These are phyloP conservation scores for Cosmopolites sordidus DNA, from an alignment of 2,888 invertebrate genomes.

Conservation along the genomic window DNA sequence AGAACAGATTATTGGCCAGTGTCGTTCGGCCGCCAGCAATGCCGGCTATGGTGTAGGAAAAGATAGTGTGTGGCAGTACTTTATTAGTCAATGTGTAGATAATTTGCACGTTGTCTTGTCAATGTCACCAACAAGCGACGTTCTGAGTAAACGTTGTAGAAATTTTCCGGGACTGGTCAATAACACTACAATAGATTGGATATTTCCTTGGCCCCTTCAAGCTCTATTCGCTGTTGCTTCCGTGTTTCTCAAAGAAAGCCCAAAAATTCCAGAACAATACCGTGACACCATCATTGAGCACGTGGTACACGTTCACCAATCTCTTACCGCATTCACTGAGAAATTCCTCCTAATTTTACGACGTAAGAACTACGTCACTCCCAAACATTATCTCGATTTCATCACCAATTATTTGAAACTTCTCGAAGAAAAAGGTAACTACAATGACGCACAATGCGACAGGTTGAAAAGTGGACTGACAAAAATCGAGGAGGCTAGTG, in stretches of 20 bases:
- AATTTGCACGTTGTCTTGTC: slow-evolving; percentile 87
- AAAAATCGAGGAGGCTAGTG: slow-evolving; percentile 85
- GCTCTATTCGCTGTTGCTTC: slow-evolving; percentile 84
- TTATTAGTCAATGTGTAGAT: slow-evolving; percentile 69
- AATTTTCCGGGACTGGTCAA: slow-evolving; percentile 91
- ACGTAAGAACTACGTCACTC: slow-evolving; percentile 83
- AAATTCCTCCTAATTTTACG: slow-evolving; percentile 72
- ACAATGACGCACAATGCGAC: slow-evolving; percentile 62
- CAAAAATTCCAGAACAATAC: slow-evolving; percentile 40
- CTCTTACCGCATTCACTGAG: slow-evolving; percentile 65
- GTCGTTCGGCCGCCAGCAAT: slow-evolving; percentile 64
- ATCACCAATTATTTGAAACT: slow-evolving; percentile 74
- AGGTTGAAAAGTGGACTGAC: slow-evolving; percentile 65
- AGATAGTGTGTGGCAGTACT: slow-evolving; percentile 83
- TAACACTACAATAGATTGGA: slow-evolving; percentile 90
- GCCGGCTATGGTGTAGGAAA: slow-evolving; percentile 71
- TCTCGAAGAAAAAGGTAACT: slow-evolving; percentile 66
- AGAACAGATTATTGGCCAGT: slow-evolving; percentile 68
- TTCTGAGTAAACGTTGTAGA: slow-evolving; percentile 76
- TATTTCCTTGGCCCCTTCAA: slow-evolving; percentile 90
- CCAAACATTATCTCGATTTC: slow-evolving; percentile 87
- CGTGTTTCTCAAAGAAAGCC: slow-evolving; percentile 70
- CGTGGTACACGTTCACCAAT: slow-evolving; percentile 80
- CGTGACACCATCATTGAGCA: slow-evolving; percentile 73
- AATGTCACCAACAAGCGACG: slow-evolving; percentile 85